These are phyloP conservation scores for Argentina silus DNA, from an alignment of 2,797 vertebrate genomes.

Conservation along the genomic window DNA sequence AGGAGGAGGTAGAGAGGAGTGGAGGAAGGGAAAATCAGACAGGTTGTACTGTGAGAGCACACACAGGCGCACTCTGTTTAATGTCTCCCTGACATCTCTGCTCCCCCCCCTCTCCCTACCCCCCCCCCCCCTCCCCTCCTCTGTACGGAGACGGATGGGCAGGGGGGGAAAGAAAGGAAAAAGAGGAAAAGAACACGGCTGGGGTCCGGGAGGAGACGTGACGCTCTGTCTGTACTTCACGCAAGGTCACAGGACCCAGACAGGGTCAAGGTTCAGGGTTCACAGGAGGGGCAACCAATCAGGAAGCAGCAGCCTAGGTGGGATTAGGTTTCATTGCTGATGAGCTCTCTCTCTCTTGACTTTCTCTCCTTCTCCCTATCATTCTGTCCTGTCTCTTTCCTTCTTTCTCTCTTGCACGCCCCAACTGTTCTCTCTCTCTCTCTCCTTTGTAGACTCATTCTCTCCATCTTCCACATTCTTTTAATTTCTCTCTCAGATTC, in stretches of 20 bases:
- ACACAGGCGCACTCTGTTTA: conserved; percentile 79
- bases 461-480: background rate
- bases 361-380: background rate
- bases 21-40: conserved; percentile 65
- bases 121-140: conserved; percentile 16
- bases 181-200: conserved; percentile 19
- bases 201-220: conserved; percentile 44
- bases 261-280: conserved; percentile 90
- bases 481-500: background rate
- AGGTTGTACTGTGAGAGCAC: conserved; percentile 76
- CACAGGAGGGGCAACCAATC: conserved; percentile 82
- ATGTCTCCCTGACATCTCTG: conserved; percentile 85
- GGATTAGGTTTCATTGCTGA: conserved; percentile 68
- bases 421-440: background rate
- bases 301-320: conserved; percentile 52
- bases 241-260: conserved; percentile 83
- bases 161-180: conserved; percentile 29
- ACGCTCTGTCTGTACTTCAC: conserved; percentile 66
- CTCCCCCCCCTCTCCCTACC: conserved; percentile 61
- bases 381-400: too few species aligned
- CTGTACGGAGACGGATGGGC: conserved; percentile 59
- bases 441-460: background rate
- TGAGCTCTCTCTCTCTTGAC: conserved; percentile 23
- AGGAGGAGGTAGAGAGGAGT: conserved; percentile 38
- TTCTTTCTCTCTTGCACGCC: background rate